Evolutionary conservation across 2,113 vertebrate species (phyloP).

Genomic region (Burhinus bistriatus): DNA sequence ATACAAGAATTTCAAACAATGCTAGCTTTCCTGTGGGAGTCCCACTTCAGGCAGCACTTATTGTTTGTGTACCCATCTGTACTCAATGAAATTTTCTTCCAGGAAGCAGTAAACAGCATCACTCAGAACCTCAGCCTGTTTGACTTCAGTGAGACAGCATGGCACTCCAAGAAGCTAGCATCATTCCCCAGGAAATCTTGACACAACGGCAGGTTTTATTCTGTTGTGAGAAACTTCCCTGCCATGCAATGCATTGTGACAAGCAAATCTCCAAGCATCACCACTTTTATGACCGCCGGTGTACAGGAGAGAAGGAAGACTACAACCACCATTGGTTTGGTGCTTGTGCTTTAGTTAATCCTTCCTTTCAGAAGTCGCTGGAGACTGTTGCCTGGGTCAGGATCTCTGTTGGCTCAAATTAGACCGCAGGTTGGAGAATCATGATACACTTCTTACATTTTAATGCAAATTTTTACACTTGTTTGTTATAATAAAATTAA

Average conservation of each 20-base stretch:
- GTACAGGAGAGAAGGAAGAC: not conserved
- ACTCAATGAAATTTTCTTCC: not conserved
- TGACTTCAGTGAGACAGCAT: not conserved
- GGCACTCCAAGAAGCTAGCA: not conserved
- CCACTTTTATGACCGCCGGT: not conserved
- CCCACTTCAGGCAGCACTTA: not conserved
- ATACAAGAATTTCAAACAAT: not conserved
- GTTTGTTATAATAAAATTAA: not conserved
- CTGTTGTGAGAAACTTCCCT: not conserved
- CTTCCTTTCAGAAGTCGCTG: not conserved
- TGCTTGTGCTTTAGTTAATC: not conserved
- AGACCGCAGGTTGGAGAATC: not conserved
- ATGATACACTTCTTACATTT: not conserved
- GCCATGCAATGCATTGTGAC: not conserved
- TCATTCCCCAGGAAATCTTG: not conserved
- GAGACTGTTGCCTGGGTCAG: not conserved
- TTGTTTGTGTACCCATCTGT: not conserved
- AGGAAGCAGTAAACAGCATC: not conserved
- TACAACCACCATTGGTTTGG: not conserved
- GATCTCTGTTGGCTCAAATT: not conserved
- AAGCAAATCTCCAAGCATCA: not conserved
- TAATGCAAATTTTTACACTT: not conserved
- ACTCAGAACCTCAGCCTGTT: not conserved
- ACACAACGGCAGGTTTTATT: not conserved
- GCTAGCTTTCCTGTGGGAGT: not conserved